These are phyloP conservation scores for Lethrus apterus DNA, from an alignment of 1,140 invertebrate genomes.

Conservation along the genomic window DNA sequence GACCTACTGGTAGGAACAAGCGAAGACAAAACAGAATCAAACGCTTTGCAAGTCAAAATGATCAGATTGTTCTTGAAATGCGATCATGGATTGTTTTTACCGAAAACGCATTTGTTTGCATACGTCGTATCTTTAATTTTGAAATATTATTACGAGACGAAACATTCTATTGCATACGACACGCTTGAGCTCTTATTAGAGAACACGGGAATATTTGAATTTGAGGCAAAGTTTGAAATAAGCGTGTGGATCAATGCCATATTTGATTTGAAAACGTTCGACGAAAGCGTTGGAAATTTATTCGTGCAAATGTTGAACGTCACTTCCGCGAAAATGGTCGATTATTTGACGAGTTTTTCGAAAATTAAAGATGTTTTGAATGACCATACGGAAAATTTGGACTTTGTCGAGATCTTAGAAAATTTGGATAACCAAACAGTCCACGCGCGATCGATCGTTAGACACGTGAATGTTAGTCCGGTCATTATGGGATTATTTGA, in stretches of 20 bases:
- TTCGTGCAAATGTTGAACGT: conserved; percentile 31
- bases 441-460: conserved; percentile 2
- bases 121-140: conserved; percentile 50
- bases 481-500: conserved; percentile 25
- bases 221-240: conserved; percentile 53
- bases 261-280: conserved; percentile 28
- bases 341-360: not conserved
- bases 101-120: conserved; percentile 51
- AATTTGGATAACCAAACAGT: conserved; percentile 12
- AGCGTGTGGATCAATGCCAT: conserved; percentile 57
- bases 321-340: conserved; percentile 3
- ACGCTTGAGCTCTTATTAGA: conserved; percentile 49
- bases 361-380: conserved; percentile 1
- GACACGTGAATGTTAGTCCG: conserved; percentile 24
- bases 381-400: not conserved
- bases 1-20: conserved; percentile 41
- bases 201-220: conserved; percentile 55
- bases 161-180: conserved; percentile 40
- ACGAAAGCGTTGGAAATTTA: conserved; percentile 40
- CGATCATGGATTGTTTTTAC: conserved; percentile 49
- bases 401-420: conserved; percentile 18
- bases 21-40: conserved; percentile 33
- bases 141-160: conserved; percentile 46
- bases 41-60: conserved; percentile 55
- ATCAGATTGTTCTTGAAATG: conserved; percentile 54